phyloP scores from a whole-genome alignment of 1,140 invertebrate species.

The Zaprionus ornatus region DNA sequence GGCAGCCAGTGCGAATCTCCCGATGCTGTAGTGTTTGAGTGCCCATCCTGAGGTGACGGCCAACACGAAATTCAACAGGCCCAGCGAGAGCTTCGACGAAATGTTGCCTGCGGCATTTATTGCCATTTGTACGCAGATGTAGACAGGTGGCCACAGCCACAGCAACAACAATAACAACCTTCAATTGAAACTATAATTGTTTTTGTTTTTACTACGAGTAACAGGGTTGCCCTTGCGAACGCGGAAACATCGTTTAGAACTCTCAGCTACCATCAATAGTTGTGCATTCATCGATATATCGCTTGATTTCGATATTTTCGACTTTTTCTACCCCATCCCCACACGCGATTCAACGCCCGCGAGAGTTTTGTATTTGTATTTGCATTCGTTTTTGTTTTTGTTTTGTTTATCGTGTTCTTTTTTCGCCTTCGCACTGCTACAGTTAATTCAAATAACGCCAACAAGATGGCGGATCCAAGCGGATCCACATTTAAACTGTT shows the following conservation, averaged over 20 bases:
- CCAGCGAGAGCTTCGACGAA: slow-evolving; percentile 57
- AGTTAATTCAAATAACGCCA: slow-evolving; percentile 22
- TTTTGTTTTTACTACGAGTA: slow-evolving; percentile 3
- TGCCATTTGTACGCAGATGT: slow-evolving; percentile 11
- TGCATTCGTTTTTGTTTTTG: slow-evolving; percentile 7
- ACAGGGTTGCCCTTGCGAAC: background rate
- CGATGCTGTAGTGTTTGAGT: slow-evolving; percentile 57
- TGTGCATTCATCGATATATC: background rate
- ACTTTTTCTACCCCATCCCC: background rate
- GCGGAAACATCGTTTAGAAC: background rate
- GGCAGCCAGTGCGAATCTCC: slow-evolving; percentile 46
- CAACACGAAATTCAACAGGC: slow-evolving; percentile 63
- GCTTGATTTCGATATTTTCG: background rate
- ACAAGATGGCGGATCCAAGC: slow-evolving; percentile 55
- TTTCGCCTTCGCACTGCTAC: slow-evolving; percentile 8
- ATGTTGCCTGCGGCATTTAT: slow-evolving; percentile 11
- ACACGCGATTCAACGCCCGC: slow-evolving; percentile 22
- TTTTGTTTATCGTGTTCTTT: background rate
- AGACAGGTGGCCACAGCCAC: slow-evolving; percentile 32
- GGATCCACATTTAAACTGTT: slow-evolving; percentile 70
- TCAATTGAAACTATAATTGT: slow-evolving; percentile 12
- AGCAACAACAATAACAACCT: slow-evolving; percentile 5
- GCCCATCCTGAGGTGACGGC: slow-evolving; percentile 65
- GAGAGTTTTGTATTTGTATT: slow-evolving; percentile 36
- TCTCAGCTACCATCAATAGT: background rate